Base-by-base conservation (phyloP, 2,113 vertebrate species). In the Xiphias gladius region DNA sequence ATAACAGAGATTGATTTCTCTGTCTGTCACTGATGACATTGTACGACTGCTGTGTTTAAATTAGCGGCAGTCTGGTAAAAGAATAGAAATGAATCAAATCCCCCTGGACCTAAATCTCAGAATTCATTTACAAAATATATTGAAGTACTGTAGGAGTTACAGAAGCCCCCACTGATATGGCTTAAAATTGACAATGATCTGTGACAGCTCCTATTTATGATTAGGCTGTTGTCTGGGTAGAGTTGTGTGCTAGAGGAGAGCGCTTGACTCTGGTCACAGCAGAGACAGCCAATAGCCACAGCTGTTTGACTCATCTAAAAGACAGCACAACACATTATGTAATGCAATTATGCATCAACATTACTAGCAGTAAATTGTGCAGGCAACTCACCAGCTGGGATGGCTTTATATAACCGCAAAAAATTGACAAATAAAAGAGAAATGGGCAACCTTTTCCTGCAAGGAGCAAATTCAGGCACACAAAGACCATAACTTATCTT, bases 301-400 rank as follows among this genome's bases (percentile, higher is more conserved):
- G 91, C 89, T 93, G 92, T 88, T 91, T 86, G 80, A 88, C 76
- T 91, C 79, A 73, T 85, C 76, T 78, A 55, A 87, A 89, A 93
- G 79, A 84, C 87, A 88, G 82, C 73, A 86, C 67, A 92, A 80
- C 88, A 79, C 81, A 88, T 94, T 95, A 92, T 90, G 88, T 90
- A 94, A 95, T 83, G 82, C 88, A 95, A 93, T 94, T 94, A 91
- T 86, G 86, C 89, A 89, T 91, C 80, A 90, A 76, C 86, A 92
- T 93, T 93, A 92, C 92, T 92, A 93, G 89, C 89, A 89, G 89
- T 82, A 91, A 90, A 92, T 92, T 92, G 89, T 92, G 86, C 86
- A 80, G 91, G 92, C 88, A 91, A 86, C 74, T 75, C 88, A 85
- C 93, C 93, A 92, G 91, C 80, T 92, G 90, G 85, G 92, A 89